These are phyloP conservation scores for Coilia nasus DNA, from an alignment of 2,797 vertebrate species.

Conservation along the genomic window DNA sequence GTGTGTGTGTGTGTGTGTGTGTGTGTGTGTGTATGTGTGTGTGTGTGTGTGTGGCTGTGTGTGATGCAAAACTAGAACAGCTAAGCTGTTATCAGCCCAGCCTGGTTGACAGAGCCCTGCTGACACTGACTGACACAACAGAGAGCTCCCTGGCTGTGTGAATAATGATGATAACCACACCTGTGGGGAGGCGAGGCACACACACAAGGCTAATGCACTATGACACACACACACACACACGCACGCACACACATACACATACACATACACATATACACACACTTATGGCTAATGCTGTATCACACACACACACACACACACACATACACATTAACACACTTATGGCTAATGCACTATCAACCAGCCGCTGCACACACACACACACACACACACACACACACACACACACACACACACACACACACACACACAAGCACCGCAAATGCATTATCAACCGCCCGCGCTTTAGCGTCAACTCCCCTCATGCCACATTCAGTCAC, in stretches of 20 bases:
- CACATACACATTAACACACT: no score
- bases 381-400: not conserved
- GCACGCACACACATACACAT: not conserved
- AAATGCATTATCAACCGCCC: not conserved
- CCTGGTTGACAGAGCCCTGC: not conserved
- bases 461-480: not conserved
- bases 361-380: no score
- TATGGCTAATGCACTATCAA: no score
- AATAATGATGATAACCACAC: slow-evolving; percentile 22
- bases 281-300: not conserved
- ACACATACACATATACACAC: not conserved
- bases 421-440: not conserved
- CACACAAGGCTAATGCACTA: no score
- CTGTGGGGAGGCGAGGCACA: not conserved
- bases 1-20: slow-evolving; percentile 2
- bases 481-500: not conserved
- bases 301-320: not conserved
- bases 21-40: not conserved
- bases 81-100: slow-evolving; percentile 7
- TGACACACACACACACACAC: not conserved
- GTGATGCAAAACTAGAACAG: not conserved
- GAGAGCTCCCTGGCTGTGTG: slow-evolving; percentile 9
- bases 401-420: slow-evolving; percentile 2
- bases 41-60: not conserved
- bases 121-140: not conserved